Percentiles rank a stretch among this genome's conserved stretches.
These are phyloP conservation scores for Cydia splendana DNA, from an alignment of 1,140 invertebrate genomes.

Conservation along the genomic window DNA sequence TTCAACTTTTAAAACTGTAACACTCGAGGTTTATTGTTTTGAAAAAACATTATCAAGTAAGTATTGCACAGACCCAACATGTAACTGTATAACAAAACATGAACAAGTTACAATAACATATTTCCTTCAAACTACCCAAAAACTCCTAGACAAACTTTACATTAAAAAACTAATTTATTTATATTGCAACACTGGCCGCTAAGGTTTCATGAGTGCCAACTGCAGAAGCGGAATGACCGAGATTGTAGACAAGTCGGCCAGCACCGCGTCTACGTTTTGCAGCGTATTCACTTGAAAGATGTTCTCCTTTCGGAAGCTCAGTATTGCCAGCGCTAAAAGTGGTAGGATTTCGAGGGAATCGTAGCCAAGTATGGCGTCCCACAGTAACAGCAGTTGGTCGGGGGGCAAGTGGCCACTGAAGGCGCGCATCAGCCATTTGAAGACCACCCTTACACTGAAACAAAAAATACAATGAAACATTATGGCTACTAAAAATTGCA, in stretches of 20 bases:
- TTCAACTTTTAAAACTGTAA: background rate
- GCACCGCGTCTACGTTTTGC: slow-evolving; percentile 92
- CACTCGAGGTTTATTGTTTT: background rate
- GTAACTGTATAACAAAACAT: slow-evolving; percentile 15
- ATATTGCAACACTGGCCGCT: slow-evolving; percentile 21
- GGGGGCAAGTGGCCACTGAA: slow-evolving; percentile 96
- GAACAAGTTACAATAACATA: background rate
- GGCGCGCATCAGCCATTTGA: slow-evolving; percentile 97
- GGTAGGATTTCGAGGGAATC: slow-evolving; percentile 95
- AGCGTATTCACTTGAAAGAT: slow-evolving; percentile 93
- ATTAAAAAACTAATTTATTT: slow-evolving; percentile 35
- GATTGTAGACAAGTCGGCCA: slow-evolving; percentile 94
- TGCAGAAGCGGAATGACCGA: slow-evolving; percentile 89
- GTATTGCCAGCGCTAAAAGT: slow-evolving; percentile 91
- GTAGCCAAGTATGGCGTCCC: slow-evolving; percentile 95
- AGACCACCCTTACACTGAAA: slow-evolving; percentile 89
- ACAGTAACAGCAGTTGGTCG: slow-evolving; percentile 94
- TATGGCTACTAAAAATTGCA: background rate
- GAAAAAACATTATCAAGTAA: background rate
- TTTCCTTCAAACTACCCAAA: slow-evolving; percentile 20
- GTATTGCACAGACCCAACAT: background rate
- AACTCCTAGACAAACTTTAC: background rate
- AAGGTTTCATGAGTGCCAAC: slow-evolving; percentile 74
- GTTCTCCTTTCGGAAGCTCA: slow-evolving; percentile 96
- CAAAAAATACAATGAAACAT: background rate